A percentile compares a stretch with the other conserved stretches of the same genome.
Conservation (phyloP, 2,113 vertebrate species). For the Myrmophylax atrothorax region DNA sequence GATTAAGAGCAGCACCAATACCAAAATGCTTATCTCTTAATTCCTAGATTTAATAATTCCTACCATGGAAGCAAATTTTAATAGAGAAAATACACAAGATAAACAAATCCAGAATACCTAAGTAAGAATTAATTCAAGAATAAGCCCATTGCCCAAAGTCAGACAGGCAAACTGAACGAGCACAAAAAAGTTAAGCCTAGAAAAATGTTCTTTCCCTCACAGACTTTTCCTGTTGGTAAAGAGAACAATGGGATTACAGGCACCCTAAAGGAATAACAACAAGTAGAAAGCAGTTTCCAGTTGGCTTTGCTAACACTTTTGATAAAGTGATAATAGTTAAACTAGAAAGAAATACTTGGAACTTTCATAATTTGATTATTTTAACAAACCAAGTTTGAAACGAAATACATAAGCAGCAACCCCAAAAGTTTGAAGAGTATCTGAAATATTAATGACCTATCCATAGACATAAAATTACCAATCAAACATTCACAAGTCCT, state of each 20-base stretch:
- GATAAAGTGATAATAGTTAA: neutral
- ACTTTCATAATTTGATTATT: neutral
- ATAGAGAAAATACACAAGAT: neutral
- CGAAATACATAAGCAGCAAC: neutral
- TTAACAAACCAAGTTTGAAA: neutral
- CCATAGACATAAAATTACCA: neutral
- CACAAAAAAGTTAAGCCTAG: neutral
- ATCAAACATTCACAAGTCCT: neutral
- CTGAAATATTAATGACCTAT: slow-evolving; percentile 41
- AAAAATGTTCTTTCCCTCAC: neutral
- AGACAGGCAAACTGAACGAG: neutral
- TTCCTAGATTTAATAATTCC: neutral
- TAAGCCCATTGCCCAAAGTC: neutral
- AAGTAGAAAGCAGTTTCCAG: neutral
- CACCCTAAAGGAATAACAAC: neutral
- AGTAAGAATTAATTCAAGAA: neutral
- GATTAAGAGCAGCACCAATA: neutral
- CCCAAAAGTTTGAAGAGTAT: neutral
- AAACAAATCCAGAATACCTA: neutral
- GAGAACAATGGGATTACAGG: neutral
- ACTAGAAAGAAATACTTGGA: neutral
- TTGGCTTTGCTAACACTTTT: neutral
- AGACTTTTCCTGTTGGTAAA: neutral
- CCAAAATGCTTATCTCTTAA: neutral
- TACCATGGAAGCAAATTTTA: neutral